Evolutionary conservation across 2,888 invertebrate species (phyloP), one percentile per base, ranked within the genome.

Genomic region (Tetanocera ferruginea): DNA sequence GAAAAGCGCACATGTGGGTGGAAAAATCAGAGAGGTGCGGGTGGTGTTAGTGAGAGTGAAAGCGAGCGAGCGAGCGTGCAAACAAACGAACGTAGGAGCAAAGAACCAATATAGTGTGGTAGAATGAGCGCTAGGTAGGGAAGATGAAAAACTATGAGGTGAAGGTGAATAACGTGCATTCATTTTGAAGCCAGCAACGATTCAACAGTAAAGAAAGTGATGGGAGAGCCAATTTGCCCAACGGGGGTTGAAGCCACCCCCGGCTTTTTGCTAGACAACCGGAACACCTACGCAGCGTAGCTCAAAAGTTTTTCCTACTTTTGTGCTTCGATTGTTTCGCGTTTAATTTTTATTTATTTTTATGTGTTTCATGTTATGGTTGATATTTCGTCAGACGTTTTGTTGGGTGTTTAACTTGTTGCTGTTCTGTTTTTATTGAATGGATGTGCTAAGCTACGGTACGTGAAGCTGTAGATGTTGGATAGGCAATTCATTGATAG

Each of bases 261-360:
- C 60, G 73, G 64, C 57, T 43, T 75, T 55, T 71, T 75, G 71
- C 75, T 74, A 78, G 75, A 71, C 78, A 75, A 78, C 75, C 64
- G 71, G 57, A 49, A 64, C 64, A 66, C 75, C 75, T 37, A 70
- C 75, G 43, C 78, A 37, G 14, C 51, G 17, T 5, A 31, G n/a
- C 2, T 64, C 31, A 43, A 43, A 43, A 43, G 43, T 43, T 55
- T 19, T 23, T 19, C 19, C 55, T 55, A 23, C 34, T 19, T 31
- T 31, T 14, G 28, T 60, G 11, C 28, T n/a, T 60, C 17, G 60
- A 60, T 60, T 49, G 37, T 34, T 43, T 69, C 23, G 43, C 55
- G 11, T n/a, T 4, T 31, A 25, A 23, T 69, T 23, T 71, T 25
- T 71, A 25, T 69, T n/a, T n/a, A n/a, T n/a, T n/a, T n/a, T n/a